Evolutionary conservation across 2,888 invertebrate genomes (phyloP).

Genomic region (Empis stercorea): DNA sequence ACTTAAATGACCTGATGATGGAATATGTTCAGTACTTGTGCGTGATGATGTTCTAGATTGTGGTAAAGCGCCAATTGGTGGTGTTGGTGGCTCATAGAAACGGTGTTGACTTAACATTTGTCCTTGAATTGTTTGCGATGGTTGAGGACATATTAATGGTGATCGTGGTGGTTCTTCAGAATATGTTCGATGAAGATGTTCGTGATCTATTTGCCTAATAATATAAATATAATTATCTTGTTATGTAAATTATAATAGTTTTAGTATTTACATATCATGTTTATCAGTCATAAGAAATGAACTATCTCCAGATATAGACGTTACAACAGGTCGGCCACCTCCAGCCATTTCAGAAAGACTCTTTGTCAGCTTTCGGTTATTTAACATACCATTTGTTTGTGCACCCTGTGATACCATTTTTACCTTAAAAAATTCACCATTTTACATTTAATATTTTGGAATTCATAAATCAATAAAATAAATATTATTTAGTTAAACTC

Average conservation of each 20-base stretch:
- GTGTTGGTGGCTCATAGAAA: conserved; percentile 31
- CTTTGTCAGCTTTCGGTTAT: conserved; percentile 66
- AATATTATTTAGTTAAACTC: too few relatives aligned
- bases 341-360: conserved; percentile 68
- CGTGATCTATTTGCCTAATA: conserved; percentile 43
- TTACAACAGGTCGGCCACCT: conserved; percentile 18
- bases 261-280: conserved; percentile 7
- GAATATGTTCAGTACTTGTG: conserved; percentile 9
- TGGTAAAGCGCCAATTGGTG: conserved; percentile 17
- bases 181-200: conserved; percentile 67
- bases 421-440: too few relatives aligned
- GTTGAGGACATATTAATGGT: conserved; percentile 22
- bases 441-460: too few relatives aligned
- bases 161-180: conserved; percentile 73
- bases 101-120: conserved; percentile 9
- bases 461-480: too few relatives aligned
- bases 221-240: background rate
- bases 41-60: conserved; percentile 14
- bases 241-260: background rate
- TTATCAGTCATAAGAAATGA: conserved; percentile 6
- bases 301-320: background rate
- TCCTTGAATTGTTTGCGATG: conserved; percentile 10
- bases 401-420: conserved; percentile 84
- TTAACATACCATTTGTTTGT: conserved; percentile 70
- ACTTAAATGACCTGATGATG: conserved; percentile 19